Percentiles rank a stretch among this genome's conserved stretches.
phyloP scores from a whole-genome alignment of 1,140 invertebrate genomes.

The Paraescarpia echinospica region DNA sequence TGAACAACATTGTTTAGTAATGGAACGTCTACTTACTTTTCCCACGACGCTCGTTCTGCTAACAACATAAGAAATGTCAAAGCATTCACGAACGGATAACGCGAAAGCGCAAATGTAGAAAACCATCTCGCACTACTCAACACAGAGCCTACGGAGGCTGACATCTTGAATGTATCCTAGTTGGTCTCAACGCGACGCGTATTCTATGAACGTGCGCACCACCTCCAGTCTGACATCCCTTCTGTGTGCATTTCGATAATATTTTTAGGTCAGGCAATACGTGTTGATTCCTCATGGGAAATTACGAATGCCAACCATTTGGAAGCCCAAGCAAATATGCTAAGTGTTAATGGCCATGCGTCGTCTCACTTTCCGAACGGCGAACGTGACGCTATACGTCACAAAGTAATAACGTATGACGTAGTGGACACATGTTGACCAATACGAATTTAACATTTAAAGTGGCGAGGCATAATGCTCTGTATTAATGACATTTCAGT shows the following conservation, averaged over 20 bases:
- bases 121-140: conserved; percentile 4
- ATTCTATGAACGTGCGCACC: conserved; percentile 2
- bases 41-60: conserved; percentile 21
- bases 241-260: background rate
- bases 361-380: background rate
- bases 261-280: background rate
- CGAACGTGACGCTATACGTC: background rate
- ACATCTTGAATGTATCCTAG: background rate
- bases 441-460: no score
- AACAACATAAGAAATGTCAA: conserved; percentile 26
- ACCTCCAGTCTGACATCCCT: background rate
- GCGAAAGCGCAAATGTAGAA: conserved; percentile 15
- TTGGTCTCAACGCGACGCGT: background rate
- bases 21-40: conserved; percentile 18
- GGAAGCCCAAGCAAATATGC: background rate
- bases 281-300: background rate
- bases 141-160: background rate
- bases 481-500: no score
- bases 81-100: conserved; percentile 24
- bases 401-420: background rate
- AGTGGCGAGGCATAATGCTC: no score
- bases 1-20: background rate
- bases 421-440: background rate
- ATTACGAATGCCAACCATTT: background rate
- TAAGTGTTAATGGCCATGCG: background rate